Base-by-base conservation (phyloP, 1,140 invertebrate genomes). In the Caligus rogercresseyi region DNA sequence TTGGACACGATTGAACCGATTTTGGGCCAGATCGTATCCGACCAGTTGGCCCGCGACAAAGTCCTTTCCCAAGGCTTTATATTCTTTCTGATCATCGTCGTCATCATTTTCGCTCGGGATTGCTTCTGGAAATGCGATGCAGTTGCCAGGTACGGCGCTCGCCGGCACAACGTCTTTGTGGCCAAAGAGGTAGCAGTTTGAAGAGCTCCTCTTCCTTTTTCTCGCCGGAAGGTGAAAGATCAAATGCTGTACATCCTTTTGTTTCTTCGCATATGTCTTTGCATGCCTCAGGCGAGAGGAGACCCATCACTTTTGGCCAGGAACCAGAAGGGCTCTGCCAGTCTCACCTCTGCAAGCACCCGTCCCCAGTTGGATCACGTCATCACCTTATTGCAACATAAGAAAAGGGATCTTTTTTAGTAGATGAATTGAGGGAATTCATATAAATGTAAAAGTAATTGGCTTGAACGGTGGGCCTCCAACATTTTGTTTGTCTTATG, bases 131-230 rank as follows among this genome's bases (percentile, higher is more conserved):
- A 16, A n/a, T 31, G 25, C 31, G 53, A 21, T 56, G 53, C 61
- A 63, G 18, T 54, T 54, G 2, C 61, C 61, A 1, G 53, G 52
- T 14, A 63, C 21, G 21, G 43, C 61, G 26, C 52, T 25, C 1
- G 61, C 61, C 21, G 61, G 55, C 14, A 25, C 3, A 1, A 63
- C 61, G 57, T 53, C 21, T 21, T 52, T 55, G 25, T 63, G 61
- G 1, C 61, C 61, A 63, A 56, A 63, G 2, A 63, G 52, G 61
- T 21, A 54, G 21, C 61, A 63, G 20, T 63, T 25, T n/a, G n/a
- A n/a, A n/a, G 23, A 63, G 57, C 2, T 20, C 24, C 3, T 16
- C 25, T 62, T 53, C 51, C 20, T 13, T 19, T 4, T 62, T 53
- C 23, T 14, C n/a, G n/a, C n/a, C 31, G n/a, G 19, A 19, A 3